Base-by-base conservation (phyloP, 2,113 vertebrate species). In the Daboia siamensis region DNA sequence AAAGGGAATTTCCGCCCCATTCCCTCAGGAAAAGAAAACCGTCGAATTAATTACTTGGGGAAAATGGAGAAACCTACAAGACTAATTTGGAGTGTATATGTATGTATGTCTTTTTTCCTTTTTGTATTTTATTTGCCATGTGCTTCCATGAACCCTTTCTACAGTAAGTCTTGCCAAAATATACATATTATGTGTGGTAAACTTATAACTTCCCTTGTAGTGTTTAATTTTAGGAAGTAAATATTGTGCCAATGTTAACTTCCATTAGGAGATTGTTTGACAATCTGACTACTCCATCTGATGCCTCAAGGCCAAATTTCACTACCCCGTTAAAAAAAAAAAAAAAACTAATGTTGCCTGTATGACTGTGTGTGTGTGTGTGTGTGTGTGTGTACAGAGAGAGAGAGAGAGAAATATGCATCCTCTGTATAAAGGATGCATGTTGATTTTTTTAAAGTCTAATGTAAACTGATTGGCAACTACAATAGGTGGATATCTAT, bases 291-390 rank as follows among this genome's bases (percentile, higher is more conserved):
- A 95, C 97, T 97, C 97, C 97, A 98, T 97, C 98, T 98, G 97
- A 98, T 97, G 97, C 97, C 98, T 98, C 97, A 97, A 97, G 96
- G 97, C 97, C 98, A 98, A 97, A 97, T 98, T 97, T 97, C 95
- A 97, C 94, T 97, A 96, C 96, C 97, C 97, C 95, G 96, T 97
- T 95, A 96, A 95, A 96, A 95, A 95, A 93, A 96, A 95, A 95
- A 93, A 92, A 95, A 39, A 92, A 95, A 93, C 97, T 95, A 94
- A 95, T 95, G 95, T 93, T 80, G 13, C 93, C 95, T 96, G 90
- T 95, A 97, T 96, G 96, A 97, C 97, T 61, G 10, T 61, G 10
- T 59, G 9, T 24, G 48, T 48, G 48, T 48, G 48, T 48, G 0
- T 48, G 48, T 48, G 7, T 48, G 48, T 51, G 48, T 51, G 48